phyloP scores from a whole-genome alignment of 2,888 invertebrate genomes.

The Hyposoter dolosus region DNA sequence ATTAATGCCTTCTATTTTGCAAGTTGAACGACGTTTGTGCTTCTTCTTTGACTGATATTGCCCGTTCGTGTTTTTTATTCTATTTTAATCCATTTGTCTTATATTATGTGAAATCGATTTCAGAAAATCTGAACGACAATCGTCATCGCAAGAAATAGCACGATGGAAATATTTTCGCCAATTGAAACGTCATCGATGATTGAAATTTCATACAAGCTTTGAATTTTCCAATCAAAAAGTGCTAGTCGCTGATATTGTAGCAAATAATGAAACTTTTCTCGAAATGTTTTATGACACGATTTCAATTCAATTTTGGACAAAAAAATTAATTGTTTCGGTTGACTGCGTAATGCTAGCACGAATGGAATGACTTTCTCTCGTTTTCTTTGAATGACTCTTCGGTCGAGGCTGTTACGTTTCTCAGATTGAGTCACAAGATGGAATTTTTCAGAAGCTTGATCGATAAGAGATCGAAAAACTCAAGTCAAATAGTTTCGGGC shows the following conservation, averaged over 20 bases:
- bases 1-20: not conserved
- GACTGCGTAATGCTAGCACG: not conserved
- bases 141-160: not conserved
- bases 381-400: not conserved
- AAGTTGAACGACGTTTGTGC: not conserved
- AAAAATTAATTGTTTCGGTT: not conserved
- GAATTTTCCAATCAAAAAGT: not conserved
- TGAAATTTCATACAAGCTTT: not conserved
- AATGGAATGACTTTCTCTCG: not conserved
- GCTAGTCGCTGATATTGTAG: not conserved
- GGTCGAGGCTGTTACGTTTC: not conserved
- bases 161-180: not conserved
- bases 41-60: not conserved
- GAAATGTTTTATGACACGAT: too few relatives aligned
- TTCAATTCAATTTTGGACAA: not conserved
- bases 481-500: not conserved
- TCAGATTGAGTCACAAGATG: not conserved
- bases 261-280: not conserved
- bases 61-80: not conserved
- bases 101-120: not conserved
- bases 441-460: not conserved
- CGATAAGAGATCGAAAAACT: not conserved
- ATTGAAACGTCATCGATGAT: not conserved
- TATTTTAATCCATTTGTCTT: not conserved
- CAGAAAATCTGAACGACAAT: not conserved